Evolutionary conservation across 2,797 vertebrate species (phyloP).

Genomic region (Tangara arthus): DNA sequence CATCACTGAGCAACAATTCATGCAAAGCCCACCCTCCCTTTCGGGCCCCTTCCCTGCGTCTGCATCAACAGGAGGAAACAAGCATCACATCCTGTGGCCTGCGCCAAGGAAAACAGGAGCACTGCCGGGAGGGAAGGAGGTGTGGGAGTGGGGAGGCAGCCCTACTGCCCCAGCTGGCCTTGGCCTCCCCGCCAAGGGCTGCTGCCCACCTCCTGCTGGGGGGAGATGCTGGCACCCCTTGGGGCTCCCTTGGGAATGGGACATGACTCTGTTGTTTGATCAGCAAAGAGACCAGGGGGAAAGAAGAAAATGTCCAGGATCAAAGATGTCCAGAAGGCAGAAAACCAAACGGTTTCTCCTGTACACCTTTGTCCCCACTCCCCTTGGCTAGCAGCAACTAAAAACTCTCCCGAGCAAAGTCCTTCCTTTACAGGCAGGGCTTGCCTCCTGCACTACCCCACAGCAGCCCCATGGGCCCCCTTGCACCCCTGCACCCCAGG

Average conservation of each 20-base stretch:
- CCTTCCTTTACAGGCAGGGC: background rate
- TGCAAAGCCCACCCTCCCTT: conserved; percentile 46
- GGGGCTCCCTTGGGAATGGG: background rate
- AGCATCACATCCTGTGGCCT: conserved; percentile 19
- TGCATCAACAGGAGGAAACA: conserved; percentile 35
- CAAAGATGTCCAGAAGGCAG: background rate
- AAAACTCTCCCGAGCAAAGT: background rate
- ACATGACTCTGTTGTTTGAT: background rate
- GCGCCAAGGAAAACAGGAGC: conserved; percentile 56
- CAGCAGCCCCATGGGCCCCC: background rate
- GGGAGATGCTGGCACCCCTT: background rate
- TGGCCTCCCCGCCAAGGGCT: accelerated
- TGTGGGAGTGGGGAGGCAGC: background rate
- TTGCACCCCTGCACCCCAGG: accelerated
- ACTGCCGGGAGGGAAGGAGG: background rate
- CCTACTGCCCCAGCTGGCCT: background rate
- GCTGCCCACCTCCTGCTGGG: background rate
- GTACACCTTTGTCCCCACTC: background rate
- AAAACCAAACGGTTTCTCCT: background rate
- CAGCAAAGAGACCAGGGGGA: background rate
- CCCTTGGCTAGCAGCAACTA: background rate
- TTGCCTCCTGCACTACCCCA: background rate
- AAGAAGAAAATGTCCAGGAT: background rate
- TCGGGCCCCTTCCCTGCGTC: conserved; percentile 29
- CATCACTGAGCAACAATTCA: background rate